A percentile compares a stretch with the other conserved stretches of the same genome.
phyloP scores from a whole-genome alignment of 2,797 vertebrate species.

The Sebastes iracundus region DNA sequence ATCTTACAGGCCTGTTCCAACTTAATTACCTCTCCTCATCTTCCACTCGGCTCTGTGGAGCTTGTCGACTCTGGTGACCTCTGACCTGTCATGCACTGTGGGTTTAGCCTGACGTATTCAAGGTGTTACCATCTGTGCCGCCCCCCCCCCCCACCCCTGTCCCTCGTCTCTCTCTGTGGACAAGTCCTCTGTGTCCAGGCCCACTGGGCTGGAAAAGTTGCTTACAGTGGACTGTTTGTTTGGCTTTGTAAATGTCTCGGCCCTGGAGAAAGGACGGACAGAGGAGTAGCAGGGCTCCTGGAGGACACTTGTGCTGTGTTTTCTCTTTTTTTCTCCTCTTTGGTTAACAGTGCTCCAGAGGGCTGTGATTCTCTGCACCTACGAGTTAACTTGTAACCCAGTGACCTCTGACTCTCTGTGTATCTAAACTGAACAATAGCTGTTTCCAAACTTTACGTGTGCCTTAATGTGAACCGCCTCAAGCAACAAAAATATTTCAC shows the following conservation, averaged over 20 bases:
- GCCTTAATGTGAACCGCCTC: neutral
- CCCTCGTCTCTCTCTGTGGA: slow-evolving; percentile 33
- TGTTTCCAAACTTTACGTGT: slow-evolving; percentile 1
- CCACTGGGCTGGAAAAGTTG: slow-evolving; percentile 74
- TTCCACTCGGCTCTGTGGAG: slow-evolving; percentile 30
- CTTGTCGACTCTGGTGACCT: slow-evolving; percentile 63
- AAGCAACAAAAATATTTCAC: neutral
- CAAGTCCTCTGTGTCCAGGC: slow-evolving; percentile 65
- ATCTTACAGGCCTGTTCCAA: neutral
- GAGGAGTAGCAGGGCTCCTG: slow-evolving; percentile 42
- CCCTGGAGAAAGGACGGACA: slow-evolving; percentile 44
- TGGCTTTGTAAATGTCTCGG: slow-evolving; percentile 68
- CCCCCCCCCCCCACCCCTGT: neutral
- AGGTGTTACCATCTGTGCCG: slow-evolving; percentile 77
- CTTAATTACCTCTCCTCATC: slow-evolving; percentile 40
- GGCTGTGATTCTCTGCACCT: slow-evolving; percentile 22
- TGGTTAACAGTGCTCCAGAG: slow-evolving; percentile 35
- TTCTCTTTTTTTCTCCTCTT: neutral
- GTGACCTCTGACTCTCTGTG: slow-evolving; percentile 34
- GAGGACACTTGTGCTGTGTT: slow-evolving; percentile 52
- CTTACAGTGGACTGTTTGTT: slow-evolving; percentile 75
- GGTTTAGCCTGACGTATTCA: slow-evolving; percentile 73
- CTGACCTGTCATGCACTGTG: slow-evolving; percentile 63
- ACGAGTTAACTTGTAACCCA: slow-evolving; percentile 62
- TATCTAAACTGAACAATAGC: slow-evolving; percentile 24